Conservation (phyloP, 2,888 invertebrate genomes). For the Sesamia inferens region DNA sequence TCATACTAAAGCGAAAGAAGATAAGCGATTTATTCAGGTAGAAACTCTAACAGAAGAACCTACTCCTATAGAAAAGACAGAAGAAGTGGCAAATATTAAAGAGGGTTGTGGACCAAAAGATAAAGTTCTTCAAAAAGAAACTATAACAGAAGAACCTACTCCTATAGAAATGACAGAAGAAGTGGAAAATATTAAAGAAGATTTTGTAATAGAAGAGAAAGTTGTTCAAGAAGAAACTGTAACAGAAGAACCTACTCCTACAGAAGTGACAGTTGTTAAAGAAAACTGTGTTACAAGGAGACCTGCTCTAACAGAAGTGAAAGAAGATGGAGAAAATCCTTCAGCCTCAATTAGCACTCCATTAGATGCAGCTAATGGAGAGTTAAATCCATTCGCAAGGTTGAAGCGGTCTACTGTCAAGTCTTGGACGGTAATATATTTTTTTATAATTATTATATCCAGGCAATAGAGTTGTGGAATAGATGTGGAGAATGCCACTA, state of each 20-base stretch:
- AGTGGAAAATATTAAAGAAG: not conserved
- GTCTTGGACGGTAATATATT: conserved; percentile 40
- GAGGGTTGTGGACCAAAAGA: no score
- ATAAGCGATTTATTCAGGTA: not conserved
- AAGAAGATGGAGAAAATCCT: not conserved
- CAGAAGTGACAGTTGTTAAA: not conserved
- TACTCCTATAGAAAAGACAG: not conserved
- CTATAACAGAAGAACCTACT: not conserved
- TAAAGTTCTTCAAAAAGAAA: not conserved
- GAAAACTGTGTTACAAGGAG: not conserved
- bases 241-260: not conserved
- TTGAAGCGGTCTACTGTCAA: conserved; percentile 22
- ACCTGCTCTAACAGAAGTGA: not conserved
- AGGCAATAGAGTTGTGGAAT: no score
- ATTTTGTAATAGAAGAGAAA: no score
- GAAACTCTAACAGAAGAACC: not conserved
- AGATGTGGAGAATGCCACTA: no score
- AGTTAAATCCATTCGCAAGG: conserved; percentile 22
- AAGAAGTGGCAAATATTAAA: no score
- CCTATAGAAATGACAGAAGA: not conserved
- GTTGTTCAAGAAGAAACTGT: not conserved
- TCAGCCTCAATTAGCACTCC: no score
- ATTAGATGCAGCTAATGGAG: not conserved
- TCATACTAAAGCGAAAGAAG: conserved; percentile 2
- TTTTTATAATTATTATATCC: not conserved